These are phyloP conservation scores for Polydrusus cervinus DNA, from an alignment of 2,888 invertebrate species.

Conservation along the genomic window DNA sequence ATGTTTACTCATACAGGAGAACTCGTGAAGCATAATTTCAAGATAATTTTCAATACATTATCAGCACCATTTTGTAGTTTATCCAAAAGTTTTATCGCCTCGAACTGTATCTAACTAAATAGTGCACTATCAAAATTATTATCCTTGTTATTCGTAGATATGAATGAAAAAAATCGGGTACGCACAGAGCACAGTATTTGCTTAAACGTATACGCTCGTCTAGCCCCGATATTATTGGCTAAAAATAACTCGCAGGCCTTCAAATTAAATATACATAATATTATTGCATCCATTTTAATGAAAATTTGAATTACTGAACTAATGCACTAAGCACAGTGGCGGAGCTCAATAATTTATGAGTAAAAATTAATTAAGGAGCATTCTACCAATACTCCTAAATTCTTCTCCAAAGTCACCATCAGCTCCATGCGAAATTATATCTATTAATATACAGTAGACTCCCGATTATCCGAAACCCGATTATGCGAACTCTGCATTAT, in stretches of 20 bases:
- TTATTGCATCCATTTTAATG: slow-evolving; percentile 49
- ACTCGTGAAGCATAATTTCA: no score
- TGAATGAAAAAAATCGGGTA: slow-evolving; percentile 40
- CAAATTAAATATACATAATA: slow-evolving; percentile 39
- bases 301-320: slow-evolving; percentile 45
- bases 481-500: no score
- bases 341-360: neutral
- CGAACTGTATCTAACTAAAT: slow-evolving; percentile 12
- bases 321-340: slow-evolving; percentile 34
- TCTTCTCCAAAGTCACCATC: no score
- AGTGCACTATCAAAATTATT: slow-evolving; percentile 18
- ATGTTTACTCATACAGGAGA: no score
- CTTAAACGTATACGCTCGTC: slow-evolving; percentile 28
- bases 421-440: no score
- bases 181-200: slow-evolving; percentile 34
- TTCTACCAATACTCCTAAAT: no score
- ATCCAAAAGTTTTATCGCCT: neutral
- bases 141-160: slow-evolving; percentile 48
- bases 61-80: slow-evolving; percentile 18
- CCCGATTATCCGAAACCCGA: no score
- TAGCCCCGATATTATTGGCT: slow-evolving; percentile 42
- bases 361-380: no score
- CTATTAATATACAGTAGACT: no score
- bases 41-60: no score
- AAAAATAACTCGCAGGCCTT: slow-evolving; percentile 50